A percentile compares a stretch with the other conserved stretches of the same genome.
phyloP scores from a whole-genome alignment of 2,888 invertebrate species.

The Drosophila helvetica region DNA sequence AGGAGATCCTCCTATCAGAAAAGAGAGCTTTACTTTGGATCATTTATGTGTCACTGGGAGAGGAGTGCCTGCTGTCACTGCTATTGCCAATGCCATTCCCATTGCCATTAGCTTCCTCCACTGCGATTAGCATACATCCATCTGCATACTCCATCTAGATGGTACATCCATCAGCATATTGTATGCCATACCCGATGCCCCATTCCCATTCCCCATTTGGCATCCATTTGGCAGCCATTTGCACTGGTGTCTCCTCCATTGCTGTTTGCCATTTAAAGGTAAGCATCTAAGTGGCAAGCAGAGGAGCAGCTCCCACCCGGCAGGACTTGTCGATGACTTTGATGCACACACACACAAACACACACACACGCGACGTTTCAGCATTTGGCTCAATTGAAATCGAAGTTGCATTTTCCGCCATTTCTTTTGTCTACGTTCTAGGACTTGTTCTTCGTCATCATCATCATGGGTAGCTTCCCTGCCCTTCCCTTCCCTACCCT shows the following conservation, averaged over 20 bases:
- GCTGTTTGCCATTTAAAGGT: conserved; percentile 51
- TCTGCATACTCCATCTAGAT: no score
- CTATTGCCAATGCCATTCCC: no score
- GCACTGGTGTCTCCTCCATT: conserved; percentile 3
- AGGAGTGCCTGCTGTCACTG: no score
- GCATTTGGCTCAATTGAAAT: conserved; percentile 69
- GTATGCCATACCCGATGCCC: no score
- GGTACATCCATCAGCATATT: background rate
- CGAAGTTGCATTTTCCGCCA: conserved; percentile 62
- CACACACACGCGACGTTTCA: conserved; percentile 38
- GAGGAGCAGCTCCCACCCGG: conserved; percentile 2
- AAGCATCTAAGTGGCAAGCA: conserved; percentile 53
- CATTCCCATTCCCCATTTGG: background rate
- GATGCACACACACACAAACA: conserved; percentile 31
- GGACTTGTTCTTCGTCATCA: conserved; percentile 12
- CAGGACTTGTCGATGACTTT: conserved; percentile 46
- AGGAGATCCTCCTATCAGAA: background rate
- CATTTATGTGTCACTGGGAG: no score
- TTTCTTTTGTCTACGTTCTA: conserved; percentile 41
- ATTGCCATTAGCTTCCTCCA: no score
- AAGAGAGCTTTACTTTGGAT: no score
- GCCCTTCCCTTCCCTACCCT: no score
- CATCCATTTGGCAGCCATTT: background rate
- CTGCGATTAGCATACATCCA: no score
- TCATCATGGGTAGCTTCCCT: background rate